Evolutionary conservation across 2,797 vertebrate genomes (phyloP).

Genomic region (Mallotus villosus): DNA sequence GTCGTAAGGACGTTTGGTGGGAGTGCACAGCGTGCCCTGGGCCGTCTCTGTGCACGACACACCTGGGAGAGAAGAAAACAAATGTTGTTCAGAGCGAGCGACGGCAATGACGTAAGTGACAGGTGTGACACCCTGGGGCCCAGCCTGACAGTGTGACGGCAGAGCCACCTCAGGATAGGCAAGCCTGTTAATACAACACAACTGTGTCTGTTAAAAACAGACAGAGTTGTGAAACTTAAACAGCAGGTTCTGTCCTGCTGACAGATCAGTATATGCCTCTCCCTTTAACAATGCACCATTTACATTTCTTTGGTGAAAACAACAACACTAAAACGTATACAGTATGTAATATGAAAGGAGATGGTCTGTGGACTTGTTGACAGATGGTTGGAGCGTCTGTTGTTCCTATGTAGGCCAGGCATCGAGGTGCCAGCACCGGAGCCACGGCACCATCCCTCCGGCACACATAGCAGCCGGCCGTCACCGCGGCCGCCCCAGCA

Average conservation of each 20-base stretch:
- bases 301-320: not conserved
- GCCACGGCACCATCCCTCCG: not conserved
- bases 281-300: not conserved
- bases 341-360: not conserved
- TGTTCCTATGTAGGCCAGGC: conserved; percentile 17
- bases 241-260: too few relatives aligned
- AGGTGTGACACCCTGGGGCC: too few relatives aligned
- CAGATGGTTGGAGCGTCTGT: not conserved
- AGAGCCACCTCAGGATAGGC: too few relatives aligned
- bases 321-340: not conserved
- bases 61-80: conserved; percentile 62
- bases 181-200: too few relatives aligned
- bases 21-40: conserved; percentile 85
- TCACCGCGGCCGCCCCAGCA: not conserved
- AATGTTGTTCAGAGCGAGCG: not conserved
- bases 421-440: not conserved
- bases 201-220: too few relatives aligned
- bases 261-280: too few relatives aligned
- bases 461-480: conserved; percentile 11
- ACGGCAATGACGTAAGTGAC: not conserved
- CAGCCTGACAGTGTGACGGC: too few relatives aligned
- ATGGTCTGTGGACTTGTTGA: not conserved
- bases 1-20: conserved; percentile 90
- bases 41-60: conserved; percentile 86
- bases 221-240: too few relatives aligned